Base-by-base conservation (phyloP, 1,140 invertebrate genomes). In the Aleiodes sp. region DNA sequence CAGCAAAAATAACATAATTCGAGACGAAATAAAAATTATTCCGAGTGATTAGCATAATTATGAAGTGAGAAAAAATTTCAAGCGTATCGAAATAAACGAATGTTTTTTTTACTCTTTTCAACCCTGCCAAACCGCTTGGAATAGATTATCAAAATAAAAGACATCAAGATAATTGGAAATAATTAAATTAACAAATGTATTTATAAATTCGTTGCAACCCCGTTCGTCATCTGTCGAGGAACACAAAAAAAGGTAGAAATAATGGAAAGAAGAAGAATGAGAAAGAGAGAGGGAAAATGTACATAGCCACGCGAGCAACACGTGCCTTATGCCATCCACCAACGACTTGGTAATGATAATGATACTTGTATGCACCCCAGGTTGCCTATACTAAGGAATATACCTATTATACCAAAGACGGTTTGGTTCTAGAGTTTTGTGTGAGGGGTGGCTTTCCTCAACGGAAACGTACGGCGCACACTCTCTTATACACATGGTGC, bases 391-490 rank as follows among this genome's bases (percentile, higher is more conserved):
- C 29, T 29, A 69, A 60, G 68, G 68, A 73, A 61, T 73, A n/a
- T n/a, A 71, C 70, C 70, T 75, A 75, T 74, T 78, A 75, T 78
- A 74, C 72, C 70, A 39, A 73, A 77, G 76, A 74, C 77, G 74
- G 75, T 74, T 78, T 75, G 29, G 31, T 3, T 37, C 0, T 3
- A n/a, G 35, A 10, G 14, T 64, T n/a, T n/a, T n/a, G n/a, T 9
- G 35, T 10, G 24, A 33, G 29, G 33, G 46, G 14, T 46, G 19
- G 41, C 21, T 41, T 12, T 12, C 39, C 28, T 28, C 16, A 59
- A 16, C 24, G 59, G 46, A 24, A 31, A 33, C 31, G 24, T 39
- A 26, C 26, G 24, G 19, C n/a, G n/a, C n/a, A n/a, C n/a, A n/a
- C n/a, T n/a, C 52, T 33, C 12, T 31, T 6, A 28, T 21, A 12